These are phyloP conservation scores for Acleris holmiana DNA, from an alignment of 2,888 invertebrate genomes.

Conservation along the genomic window DNA sequence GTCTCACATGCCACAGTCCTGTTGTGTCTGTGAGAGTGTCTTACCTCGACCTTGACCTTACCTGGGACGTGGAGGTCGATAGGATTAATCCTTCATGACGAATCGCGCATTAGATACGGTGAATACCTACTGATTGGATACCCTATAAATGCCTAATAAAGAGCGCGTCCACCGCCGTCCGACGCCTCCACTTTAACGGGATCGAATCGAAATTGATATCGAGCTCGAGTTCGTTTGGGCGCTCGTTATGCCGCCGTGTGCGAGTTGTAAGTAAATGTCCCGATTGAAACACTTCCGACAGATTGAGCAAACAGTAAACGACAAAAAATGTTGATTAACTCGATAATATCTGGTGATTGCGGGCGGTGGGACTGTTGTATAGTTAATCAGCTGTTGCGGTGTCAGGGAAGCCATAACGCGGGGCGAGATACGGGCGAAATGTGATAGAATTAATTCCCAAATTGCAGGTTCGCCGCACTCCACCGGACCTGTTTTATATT, in stretches of 20 bases:
- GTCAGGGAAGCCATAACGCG: conserved; percentile 64
- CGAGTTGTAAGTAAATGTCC: conserved; percentile 2
- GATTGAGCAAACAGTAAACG: conserved; percentile 39
- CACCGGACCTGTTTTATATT: conserved; percentile 60
- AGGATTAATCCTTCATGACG: conserved; percentile 73
- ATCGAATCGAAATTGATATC: conserved; percentile 16
- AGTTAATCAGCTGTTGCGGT: conserved; percentile 71
- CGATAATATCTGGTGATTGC: conserved; percentile 64
- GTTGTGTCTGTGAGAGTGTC: conserved; percentile 46
- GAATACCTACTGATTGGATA: conserved; percentile 67
- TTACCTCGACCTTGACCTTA: conserved; percentile 63
- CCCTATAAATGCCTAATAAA: conserved; percentile 65
- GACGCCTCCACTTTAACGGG: conserved; percentile 45
- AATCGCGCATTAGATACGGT: conserved; percentile 65
- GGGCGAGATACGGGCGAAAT: conserved; percentile 63
- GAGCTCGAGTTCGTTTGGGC: conserved; percentile 1
- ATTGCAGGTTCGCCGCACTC: conserved; percentile 67
- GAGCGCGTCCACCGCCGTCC: conserved; percentile 60
- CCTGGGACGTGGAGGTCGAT: conserved; percentile 48
- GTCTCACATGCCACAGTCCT: conserved; percentile 57
- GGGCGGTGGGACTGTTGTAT: conserved; percentile 59
- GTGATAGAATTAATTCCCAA: conserved; percentile 78
- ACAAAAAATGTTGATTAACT: conserved; percentile 59
- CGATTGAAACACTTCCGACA: conserved; percentile 13
- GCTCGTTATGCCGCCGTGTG: conserved; percentile 6